Conservation (phyloP, 2,797 vertebrate species). For the Coregonus sp. region DNA sequence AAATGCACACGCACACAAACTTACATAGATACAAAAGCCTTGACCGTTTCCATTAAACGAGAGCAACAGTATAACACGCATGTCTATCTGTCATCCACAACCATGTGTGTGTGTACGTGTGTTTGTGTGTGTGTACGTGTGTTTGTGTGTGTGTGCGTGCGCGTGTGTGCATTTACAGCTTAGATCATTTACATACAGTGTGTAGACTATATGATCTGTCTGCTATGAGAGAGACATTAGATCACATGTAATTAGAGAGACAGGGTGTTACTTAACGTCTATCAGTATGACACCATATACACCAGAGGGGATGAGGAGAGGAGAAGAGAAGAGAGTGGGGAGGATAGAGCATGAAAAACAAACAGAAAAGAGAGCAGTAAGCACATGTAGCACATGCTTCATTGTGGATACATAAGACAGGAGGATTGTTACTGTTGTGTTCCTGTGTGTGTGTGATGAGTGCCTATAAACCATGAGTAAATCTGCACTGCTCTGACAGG, state of each 20-base stretch:
- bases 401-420: slow-evolving; percentile 61
- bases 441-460: slow-evolving; percentile 9
- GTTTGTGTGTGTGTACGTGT: not conserved
- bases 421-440: slow-evolving; percentile 45
- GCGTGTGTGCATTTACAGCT: not conserved
- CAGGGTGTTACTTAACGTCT: not conserved
- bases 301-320: slow-evolving; percentile 5
- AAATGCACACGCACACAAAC: not conserved
- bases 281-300: not conserved
- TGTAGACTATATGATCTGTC: too few relatives aligned
- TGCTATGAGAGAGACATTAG: not conserved
- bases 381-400: slow-evolving; percentile 40
- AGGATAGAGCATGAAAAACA: not conserved
- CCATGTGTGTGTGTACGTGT: not conserved
- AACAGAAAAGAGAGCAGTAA: slow-evolving; percentile 19
- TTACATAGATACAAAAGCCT: slow-evolving; percentile 4
- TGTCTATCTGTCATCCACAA: not conserved
- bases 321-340: not conserved
- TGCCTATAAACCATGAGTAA: not conserved
- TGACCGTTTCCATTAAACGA: not conserved
- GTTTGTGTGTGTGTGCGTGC: too few relatives aligned
- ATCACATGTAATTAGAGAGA: slow-evolving; percentile 1
- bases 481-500: not conserved
- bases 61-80: too few relatives aligned
- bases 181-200: not conserved